Conservation (phyloP, 2,113 vertebrate genomes). For the Oreocharis arfaki region DNA sequence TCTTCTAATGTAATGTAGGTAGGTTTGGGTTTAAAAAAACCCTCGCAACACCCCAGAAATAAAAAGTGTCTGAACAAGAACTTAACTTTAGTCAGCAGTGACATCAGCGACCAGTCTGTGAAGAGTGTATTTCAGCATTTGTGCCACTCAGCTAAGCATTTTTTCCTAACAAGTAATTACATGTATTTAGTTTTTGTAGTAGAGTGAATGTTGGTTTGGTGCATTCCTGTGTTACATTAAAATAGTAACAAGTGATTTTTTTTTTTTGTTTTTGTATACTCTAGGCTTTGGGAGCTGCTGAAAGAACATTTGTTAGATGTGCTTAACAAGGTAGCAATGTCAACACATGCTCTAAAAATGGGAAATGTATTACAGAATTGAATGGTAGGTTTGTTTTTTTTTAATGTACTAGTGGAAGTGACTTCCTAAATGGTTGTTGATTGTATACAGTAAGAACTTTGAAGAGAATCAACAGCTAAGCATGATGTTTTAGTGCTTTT, state of each 20-base stretch:
- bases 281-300: neutral
- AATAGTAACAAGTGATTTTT: neutral
- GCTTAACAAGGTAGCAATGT: neutral
- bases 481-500: neutral
- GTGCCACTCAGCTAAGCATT: neutral
- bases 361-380: neutral
- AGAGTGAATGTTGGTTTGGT: neutral
- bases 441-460: neutral
- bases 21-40: neutral
- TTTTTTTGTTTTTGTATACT: neutral
- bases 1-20: neutral
- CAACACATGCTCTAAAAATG: neutral
- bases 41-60: neutral
- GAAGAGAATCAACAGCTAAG: neutral
- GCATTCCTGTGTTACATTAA: neutral
- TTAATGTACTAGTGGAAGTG: neutral
- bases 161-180: neutral
- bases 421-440: neutral
- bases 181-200: neutral
- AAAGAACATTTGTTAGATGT: neutral
- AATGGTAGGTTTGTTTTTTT: neutral
- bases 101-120: neutral
- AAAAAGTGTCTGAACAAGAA: neutral
- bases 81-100: neutral
- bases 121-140: neutral